Evolutionary conservation across 2,888 invertebrate species (phyloP), one percentile per base, ranked within the genome.

Genomic region (Nemotelus nigrinus): DNA sequence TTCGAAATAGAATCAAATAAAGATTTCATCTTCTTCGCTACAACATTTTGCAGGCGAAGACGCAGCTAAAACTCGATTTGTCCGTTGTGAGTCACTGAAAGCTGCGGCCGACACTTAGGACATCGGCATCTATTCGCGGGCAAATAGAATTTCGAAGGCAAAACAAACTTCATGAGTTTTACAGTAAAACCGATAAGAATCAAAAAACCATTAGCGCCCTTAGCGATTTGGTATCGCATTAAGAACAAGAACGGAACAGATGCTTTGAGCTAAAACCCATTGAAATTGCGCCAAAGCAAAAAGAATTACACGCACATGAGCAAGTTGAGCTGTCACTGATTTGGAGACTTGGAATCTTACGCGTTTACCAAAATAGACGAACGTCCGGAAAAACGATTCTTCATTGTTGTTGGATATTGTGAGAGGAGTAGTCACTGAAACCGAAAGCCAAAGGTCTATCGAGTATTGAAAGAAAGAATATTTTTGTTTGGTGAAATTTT

Each of bases 121-220:
- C 25, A 25, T 25, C 25, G 25, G 1, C 25, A 25, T 25, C 0
- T 25, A 25, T 25, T 25, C 25, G 25, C 25, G 25, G 25, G 25
- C 25, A 25, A 25, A 25, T 25, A 25, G 25, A 25, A 25, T 25
- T 25, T 25, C 25, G 25, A 25, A 25, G 25, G 25, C 25, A 25
- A 25, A 83, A 81, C 82, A 84, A 84, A 85, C 85, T 86, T 86
- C 85, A 86, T 86, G 86, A 86, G 84, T 84, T 84, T 84, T 82
- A 80, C 82, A 84, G 83, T 82, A 80, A 82, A 81, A 82, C 82
- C 82, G 80, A 83, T 83, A 83, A 82, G 82, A 82, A 83, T 82
- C 83, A 83, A 83, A 82, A 83, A 83, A 72, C 70, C 74, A 68
- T 44, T 71, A 58, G 50, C 71, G 25, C 47, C 75, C 25, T 76